Base-by-base conservation (phyloP, 2,113 vertebrate species). In the Nematolebias whitei region DNA sequence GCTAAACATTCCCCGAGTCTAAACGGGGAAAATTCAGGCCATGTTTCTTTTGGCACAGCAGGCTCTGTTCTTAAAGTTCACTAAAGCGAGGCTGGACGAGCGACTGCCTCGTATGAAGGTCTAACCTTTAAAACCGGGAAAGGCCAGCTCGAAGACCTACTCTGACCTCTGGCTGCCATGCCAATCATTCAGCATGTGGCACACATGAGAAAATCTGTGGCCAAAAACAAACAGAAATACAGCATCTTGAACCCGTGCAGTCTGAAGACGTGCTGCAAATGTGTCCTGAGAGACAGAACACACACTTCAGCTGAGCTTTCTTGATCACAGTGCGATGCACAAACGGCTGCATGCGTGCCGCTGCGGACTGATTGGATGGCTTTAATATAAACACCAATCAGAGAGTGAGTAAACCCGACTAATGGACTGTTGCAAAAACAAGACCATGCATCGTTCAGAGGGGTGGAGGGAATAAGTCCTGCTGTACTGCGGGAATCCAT, bases 331-430 rank as follows among this genome's bases (percentile, higher is more conserved):
- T 10, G 70, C 43, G 74, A 65, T 29, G 54, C 69, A 71, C 49
- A 63, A 59, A 40, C 22, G 6, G 41, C 69, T 62, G 59, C 55
- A 45, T 70, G 73, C 76, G 40, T 76, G 77, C 70, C 71, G 45
- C 71, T n/a, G 50, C 71, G 52, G 69, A 40, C 75, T 85, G 87
- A 86, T 82, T 87, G 84, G 76, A 82, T 2, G 13, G 67, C 60
- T 35, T 24, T 65, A 84, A 85, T 41, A 53, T 86, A 88, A 90
- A 90, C 85, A 86, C 84, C 84, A 88, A 88, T 88, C 88, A 88
- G 78, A 74, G 83, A 49, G 71, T 60, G 80, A 80, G 71, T 68
- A 77, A 79, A 82, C 63, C 18, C 11, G 32, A 65, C 79, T 73
- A 84, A 72, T 74, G 77, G 56, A 64, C 78, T 77, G 78, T 74